phyloP scores from a whole-genome alignment of 1,140 invertebrate species.

The Lerema accius region DNA sequence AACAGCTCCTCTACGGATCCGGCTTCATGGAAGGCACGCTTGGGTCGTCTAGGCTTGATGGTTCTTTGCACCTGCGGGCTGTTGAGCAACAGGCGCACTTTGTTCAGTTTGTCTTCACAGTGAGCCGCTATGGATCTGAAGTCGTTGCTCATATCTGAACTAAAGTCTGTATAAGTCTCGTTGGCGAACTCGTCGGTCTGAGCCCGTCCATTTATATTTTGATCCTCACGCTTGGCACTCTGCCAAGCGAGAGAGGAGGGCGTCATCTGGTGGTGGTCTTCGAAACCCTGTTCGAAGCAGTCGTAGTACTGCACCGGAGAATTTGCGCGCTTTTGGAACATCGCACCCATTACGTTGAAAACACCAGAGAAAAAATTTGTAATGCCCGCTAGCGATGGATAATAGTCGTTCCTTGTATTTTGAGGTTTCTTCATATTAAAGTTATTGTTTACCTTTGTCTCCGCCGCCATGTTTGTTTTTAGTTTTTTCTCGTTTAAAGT shows the following conservation, averaged over 20 bases:
- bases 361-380: constrained; percentile 61
- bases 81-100: constrained; percentile 47
- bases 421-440: constrained; percentile 28
- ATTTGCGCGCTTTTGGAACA: constrained; percentile 53
- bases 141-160: constrained; percentile 49
- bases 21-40: constrained; percentile 50
- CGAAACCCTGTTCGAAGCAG: constrained; percentile 49
- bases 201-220: constrained; percentile 61
- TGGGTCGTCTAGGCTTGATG: constrained; percentile 37
- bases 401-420: constrained; percentile 36
- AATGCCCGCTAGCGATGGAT: constrained; percentile 47
- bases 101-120: constrained; percentile 61
- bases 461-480: constrained; percentile 39
- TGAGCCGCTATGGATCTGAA: constrained; percentile 43
- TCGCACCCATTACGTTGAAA: constrained; percentile 53
- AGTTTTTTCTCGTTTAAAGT: constrained; percentile 40
- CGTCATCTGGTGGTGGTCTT: constrained; percentile 42
- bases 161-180: constrained; percentile 42
- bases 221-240: constrained; percentile 53
- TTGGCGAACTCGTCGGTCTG: constrained; percentile 42
- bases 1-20: constrained; percentile 55
- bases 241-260: constrained; percentile 49
- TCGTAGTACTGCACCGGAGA: constrained; percentile 58
- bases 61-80: constrained; percentile 39
- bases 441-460: constrained; percentile 38